Evolutionary conservation across 2,113 vertebrate genomes (phyloP), one percentile per base, ranked within the genome.

Genomic region (Oxyruncus cristatus): DNA sequence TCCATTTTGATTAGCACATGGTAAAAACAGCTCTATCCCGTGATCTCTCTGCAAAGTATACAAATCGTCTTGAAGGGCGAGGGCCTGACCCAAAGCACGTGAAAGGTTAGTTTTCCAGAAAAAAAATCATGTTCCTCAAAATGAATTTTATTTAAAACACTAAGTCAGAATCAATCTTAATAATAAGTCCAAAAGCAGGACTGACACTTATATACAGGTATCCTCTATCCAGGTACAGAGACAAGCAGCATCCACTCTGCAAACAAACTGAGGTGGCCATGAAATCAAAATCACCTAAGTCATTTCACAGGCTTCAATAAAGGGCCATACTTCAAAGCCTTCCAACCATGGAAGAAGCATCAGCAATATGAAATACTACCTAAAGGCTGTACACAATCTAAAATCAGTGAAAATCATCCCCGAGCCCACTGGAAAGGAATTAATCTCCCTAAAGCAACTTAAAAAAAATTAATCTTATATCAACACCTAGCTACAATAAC

Each of bases 181-280:
- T 3, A 77, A 52, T 19, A 84, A 71, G 32, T 24, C 28, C 70
- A 44, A 19, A 47, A 66, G 47, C 30, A 85, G 20, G 39, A 35
- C 19, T 76, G 18, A 66, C 18, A 67, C 15, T 19, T 58, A 15
- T 2, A 44, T 2, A 37, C 0, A 0, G 42, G 19, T 11, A 77
- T 32, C 41, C 27, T 84, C 19, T 56, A 23, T 16, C 19, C 80
- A 77, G 10, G 8, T 47, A 46, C 12, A 70, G 46, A 85, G 20
- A 80, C 30, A 65, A 84, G 67, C 18, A 61, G 76, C 21, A 84
- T 16, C 41, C n/a, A 59, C 15, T 61, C 58, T 42, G 27, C n/a
- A 50, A 89, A 73, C 22, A 84, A 86, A 80, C 0, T 27, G n/a
- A 59, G 37, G 28, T 58, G 28, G 68, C 8, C 15, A 61, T 19